Evolutionary conservation across 2,888 invertebrate genomes (phyloP).

Genomic region (Lumbricus terrestris): DNA sequence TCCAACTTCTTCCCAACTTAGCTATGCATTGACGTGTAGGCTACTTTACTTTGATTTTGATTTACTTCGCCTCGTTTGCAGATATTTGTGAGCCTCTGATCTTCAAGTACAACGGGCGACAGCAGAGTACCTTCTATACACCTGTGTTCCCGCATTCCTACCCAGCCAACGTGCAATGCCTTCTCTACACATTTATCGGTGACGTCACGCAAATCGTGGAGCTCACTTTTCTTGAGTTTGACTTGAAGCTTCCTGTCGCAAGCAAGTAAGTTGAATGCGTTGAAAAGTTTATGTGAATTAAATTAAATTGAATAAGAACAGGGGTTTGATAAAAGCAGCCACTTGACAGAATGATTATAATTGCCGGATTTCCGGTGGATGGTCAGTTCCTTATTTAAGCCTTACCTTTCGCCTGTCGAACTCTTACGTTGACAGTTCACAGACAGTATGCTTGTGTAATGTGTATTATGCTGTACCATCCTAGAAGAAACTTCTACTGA

Average conservation of each 20-base stretch:
- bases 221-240: constrained; percentile 77
- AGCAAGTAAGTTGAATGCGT: constrained; percentile 28
- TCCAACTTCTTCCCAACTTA: no score
- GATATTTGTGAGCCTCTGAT: not conserved
- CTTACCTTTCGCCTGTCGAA: not conserved
- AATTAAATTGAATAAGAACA: not conserved
- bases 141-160: constrained; percentile 80
- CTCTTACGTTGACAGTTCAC: no score
- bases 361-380: no score
- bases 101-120: constrained; percentile 67
- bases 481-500: no score
- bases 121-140: constrained; percentile 79
- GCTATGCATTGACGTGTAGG: no score
- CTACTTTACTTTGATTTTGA: not conserved
- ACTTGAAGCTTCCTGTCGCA: constrained; percentile 62
- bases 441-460: no score
- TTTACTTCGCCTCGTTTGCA: not conserved
- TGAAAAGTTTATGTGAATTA: not conserved
- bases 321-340: not conserved
- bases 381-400: no score
- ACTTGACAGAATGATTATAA: not conserved
- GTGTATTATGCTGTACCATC: no score
- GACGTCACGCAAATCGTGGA: constrained; percentile 78
- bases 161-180: constrained; percentile 73
- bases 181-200: constrained; percentile 80